Base-by-base conservation (phyloP, 2,113 vertebrate species). In the Chaetorhynchus papuensis region DNA sequence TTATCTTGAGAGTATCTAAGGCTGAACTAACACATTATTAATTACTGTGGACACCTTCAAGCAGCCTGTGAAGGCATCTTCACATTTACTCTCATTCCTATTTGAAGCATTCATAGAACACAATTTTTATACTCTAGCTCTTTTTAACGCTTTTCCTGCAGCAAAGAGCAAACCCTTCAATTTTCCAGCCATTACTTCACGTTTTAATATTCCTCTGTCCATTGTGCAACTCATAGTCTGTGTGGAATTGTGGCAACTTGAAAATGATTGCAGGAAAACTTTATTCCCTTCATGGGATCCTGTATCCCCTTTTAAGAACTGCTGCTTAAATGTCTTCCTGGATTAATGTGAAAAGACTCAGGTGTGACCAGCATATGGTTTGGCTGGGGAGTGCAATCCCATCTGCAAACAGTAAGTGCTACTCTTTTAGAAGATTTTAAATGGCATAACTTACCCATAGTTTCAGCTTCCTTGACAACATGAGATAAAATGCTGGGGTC, bases 151-250 rank as follows among this genome's bases (percentile, higher is more conserved):
- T 74, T 76, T 80, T 66, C 11, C 12, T 65, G 16, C 20, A 37
- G 22, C 30, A 49, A 84, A 42, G 53, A 76, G 8, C 23, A 79
- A n/a, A 63, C 10, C 16, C 17, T 91, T 93, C 17, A 79, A 39
- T 31, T 54, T 61, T 42, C 27, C 22, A 57, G 49, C 53, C 3
- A 0, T 85, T 80, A 42, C 13, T 72, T 80, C 6, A 10, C 37
- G 12, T 41, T 76, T 63, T 65, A 54, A 35, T 50, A n/a, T 42
- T 90, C 31, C 11, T 80, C 41, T 17, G n/a, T 56, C 41, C 44
- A 23, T 64, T 1, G 0, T 49, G 27, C 33, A 81, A 3, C 24
- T 22, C 2, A 3, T 28, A 30, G 13, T 52, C n/a, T 72, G 3
- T 82, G 26, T 42, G 70, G 44, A 44, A 59, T 17, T 2, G 0